These are phyloP conservation scores for Tetrax tetrax DNA, from an alignment of 2,113 vertebrate species.

Conservation along the genomic window DNA sequence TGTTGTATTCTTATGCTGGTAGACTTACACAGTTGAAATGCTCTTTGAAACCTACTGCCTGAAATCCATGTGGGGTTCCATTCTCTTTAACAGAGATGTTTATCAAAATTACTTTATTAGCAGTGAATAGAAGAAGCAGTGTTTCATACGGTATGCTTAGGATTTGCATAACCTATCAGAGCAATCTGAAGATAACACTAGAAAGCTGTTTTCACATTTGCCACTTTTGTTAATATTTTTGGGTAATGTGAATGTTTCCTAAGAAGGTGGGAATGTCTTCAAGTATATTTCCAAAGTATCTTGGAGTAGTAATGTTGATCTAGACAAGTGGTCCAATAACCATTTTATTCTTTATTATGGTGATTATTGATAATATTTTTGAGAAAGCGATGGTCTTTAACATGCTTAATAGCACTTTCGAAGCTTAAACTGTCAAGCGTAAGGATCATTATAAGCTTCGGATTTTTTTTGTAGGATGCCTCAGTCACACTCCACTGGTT, in stretches of 20 bases:
- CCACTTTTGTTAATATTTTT: not conserved
- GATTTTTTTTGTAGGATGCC: not conserved
- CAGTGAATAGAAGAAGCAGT: not conserved
- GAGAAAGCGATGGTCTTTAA: not conserved
- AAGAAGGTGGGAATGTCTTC: not conserved
- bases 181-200: not conserved
- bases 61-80: not conserved
- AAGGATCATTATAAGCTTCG: not conserved
- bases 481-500: not conserved
- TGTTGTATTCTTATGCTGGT: not conserved
- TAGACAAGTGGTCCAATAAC: not conserved
- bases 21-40: not conserved
- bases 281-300: not conserved
- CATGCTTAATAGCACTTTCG: not conserved
- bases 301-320: not conserved
- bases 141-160: fast-evolving
- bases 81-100: not conserved
- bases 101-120: not conserved
- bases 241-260: not conserved
- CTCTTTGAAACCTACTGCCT: not conserved
- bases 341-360: not conserved
- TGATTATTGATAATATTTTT: not conserved
- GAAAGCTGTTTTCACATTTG: not conserved
- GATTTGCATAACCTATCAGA: not conserved
- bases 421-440: not conserved